Evolutionary conservation across 2,797 vertebrate genomes (phyloP), one percentile per base, ranked within the genome.

Genomic region (Macroramphosus scolopax): DNA sequence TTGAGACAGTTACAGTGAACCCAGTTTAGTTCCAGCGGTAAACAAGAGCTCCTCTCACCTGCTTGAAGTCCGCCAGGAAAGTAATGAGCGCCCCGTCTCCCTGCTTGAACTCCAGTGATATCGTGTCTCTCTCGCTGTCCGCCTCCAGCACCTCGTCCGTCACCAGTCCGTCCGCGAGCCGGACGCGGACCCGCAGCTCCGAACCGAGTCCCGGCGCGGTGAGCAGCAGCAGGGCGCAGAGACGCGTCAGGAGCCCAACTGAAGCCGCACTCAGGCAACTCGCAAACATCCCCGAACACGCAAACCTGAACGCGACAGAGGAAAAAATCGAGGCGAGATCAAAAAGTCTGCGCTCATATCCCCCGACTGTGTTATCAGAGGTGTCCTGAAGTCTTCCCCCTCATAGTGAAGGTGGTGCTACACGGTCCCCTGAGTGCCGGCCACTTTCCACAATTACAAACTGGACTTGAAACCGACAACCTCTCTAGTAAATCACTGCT

Each of bases 81-180:
- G 94, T 95, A 66, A 97, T 72, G 20, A 97, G 93, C 1, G 94
- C 93, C 4, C 95, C 95, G 36, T 97, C 95, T 22, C 90, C 89
- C 50, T 93, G 89, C 51, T 92, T 92, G 65, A 95, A 94, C 81
- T 98, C 96, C 6, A 97, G 77, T 10, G 90, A 89, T 76, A 97
- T 89, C 44, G 88, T 85, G 91, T 97, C 93, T 31, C 73, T 86
- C 16, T 93, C 92, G 37, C 88, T 91, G 88, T 98, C 95, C 48
- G 95, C 95, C 73, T 96, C 94, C 84, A 97, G 67, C 40, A 92
- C 90, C 87, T 97, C 95, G 72, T 97, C 93, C 4, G 94, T 89
- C 82, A 98, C 88, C 77, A 92, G 89, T 66, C 96, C 94, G 80
- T 95, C 94, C 3, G 90, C 75, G 66, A 97, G 84, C 48, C 93